Evolutionary conservation across 2,113 vertebrate genomes (phyloP).

Genomic region (Cavia aperea): DNA sequence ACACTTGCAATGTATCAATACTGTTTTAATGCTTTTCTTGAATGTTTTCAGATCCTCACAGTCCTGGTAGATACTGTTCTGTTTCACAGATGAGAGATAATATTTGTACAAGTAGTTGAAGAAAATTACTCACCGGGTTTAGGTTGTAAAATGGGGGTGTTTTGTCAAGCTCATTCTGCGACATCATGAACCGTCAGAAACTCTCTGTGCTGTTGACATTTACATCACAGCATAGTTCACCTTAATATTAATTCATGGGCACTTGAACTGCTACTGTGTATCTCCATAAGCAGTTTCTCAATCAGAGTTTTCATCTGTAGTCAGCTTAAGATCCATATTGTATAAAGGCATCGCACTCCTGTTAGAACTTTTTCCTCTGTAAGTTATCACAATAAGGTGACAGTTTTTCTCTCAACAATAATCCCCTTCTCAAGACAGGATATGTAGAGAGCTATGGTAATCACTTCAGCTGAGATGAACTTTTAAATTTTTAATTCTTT

Average conservation of each 20-base stretch:
- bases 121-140: background rate
- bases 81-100: slow-evolving; percentile 13
- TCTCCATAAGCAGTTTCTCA: background rate
- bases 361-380: background rate
- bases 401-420: background rate
- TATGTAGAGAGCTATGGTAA: background rate
- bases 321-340: background rate
- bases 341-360: background rate
- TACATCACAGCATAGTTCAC: background rate
- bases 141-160: background rate
- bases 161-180: background rate
- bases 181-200: background rate
- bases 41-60: background rate
- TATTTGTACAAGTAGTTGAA: background rate
- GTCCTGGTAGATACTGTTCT: background rate
- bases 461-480: background rate
- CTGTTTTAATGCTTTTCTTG: background rate
- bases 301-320: background rate
- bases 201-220: background rate
- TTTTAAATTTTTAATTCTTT: background rate
- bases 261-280: background rate
- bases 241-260: background rate
- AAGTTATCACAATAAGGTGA: background rate
- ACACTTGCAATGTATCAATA: background rate
- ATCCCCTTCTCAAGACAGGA: background rate